These are phyloP conservation scores for Halichoerus grypus DNA, from an alignment of 2,113 vertebrate genomes.

Conservation along the genomic window DNA sequence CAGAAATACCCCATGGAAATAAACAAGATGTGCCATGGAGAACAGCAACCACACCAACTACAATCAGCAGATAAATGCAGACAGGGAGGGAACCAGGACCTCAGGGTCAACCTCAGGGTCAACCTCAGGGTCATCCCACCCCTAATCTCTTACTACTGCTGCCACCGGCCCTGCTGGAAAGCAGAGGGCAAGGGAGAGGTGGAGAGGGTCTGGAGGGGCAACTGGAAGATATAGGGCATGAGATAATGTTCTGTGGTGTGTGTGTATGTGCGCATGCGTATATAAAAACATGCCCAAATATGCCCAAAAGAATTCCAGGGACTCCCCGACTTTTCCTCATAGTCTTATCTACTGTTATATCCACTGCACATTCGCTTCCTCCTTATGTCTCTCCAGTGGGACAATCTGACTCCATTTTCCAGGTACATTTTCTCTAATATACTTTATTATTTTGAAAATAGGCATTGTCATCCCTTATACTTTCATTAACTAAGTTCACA, in stretches of 20 bases:
- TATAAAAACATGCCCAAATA: background rate
- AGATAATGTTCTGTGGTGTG: background rate
- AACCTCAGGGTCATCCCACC: background rate
- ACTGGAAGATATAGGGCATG: background rate
- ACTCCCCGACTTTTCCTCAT: background rate
- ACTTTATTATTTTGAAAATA: background rate
- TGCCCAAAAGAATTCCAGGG: background rate
- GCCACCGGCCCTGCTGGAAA: background rate
- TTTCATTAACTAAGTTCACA: background rate
- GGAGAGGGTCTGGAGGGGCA: background rate
- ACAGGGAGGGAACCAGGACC: background rate
- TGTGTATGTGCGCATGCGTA: accelerated
- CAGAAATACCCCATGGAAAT: background rate
- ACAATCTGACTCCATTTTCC: background rate
- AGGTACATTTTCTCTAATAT: background rate
- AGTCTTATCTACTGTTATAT: background rate
- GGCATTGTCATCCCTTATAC: background rate
- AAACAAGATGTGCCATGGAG: background rate
- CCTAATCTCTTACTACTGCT: background rate
- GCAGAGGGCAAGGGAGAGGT: background rate
- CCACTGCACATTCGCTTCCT: background rate
- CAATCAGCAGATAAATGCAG: background rate
- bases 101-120: too few relatives aligned
- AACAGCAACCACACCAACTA: background rate
- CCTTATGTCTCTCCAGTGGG: background rate